A percentile compares a stretch with the other conserved stretches of the same genome.
Evolutionary conservation across 2,888 invertebrate genomes (phyloP).

Genomic region (Stomorhina lunata): DNA sequence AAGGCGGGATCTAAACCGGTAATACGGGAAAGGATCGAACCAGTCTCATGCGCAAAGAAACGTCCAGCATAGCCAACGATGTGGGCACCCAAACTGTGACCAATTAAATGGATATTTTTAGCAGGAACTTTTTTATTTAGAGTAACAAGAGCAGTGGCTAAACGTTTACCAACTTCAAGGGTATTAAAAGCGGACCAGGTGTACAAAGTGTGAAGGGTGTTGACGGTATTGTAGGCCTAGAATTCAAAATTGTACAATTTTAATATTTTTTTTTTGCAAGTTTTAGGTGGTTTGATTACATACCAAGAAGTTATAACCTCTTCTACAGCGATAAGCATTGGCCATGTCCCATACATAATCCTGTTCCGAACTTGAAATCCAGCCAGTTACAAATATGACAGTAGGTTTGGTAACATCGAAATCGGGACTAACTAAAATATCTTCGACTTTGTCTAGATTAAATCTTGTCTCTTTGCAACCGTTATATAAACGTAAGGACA

Average conservation of each 20-base stretch:
- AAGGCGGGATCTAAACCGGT: conserved; percentile 78
- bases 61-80: conserved; percentile 73
- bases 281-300: conserved; percentile 3
- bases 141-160: conserved; percentile 69
- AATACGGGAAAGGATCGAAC: conserved; percentile 70
- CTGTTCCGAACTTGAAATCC: conserved; percentile 68
- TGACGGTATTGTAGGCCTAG: conserved; percentile 75
- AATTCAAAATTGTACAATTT: background rate
- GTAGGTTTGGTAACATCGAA: conserved; percentile 70
- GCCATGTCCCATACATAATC: conserved; percentile 59
- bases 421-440: conserved; percentile 66
- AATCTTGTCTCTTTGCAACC: conserved; percentile 65
- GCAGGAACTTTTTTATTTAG: conserved; percentile 67
- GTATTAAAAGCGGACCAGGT: conserved; percentile 78
- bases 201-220: conserved; percentile 75
- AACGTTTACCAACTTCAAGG: conserved; percentile 71
- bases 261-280: background rate
- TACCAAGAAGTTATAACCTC: conserved; percentile 70
- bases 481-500: conserved; percentile 69
- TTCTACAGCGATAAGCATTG: conserved; percentile 73
- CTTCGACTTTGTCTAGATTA: conserved; percentile 64
- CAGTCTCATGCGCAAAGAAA: conserved; percentile 69
- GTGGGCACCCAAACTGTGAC: conserved; percentile 76
- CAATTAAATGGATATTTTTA: conserved; percentile 73
- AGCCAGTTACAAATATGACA: conserved; percentile 74